Evolutionary conservation across 2,888 invertebrate species (phyloP).

Genomic region (Melitaea athalia): DNA sequence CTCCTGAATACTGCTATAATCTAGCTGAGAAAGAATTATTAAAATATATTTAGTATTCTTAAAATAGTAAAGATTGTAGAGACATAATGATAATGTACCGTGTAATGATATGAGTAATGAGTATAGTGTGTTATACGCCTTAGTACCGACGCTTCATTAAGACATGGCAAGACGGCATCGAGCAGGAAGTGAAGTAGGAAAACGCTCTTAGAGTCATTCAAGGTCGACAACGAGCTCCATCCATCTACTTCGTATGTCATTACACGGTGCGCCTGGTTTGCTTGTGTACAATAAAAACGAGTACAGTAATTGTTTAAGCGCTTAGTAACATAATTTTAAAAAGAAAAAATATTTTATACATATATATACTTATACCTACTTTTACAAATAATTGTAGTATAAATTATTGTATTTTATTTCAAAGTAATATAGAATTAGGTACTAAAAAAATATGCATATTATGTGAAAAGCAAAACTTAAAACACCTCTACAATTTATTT

Average conservation of each 20-base stretch:
- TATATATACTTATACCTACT: too few species aligned
- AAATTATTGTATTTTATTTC: too few species aligned
- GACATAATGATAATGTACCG: not conserved
- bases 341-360: too few species aligned
- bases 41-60: too few species aligned
- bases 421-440: too few species aligned
- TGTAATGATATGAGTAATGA: not conserved
- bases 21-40: too few species aligned
- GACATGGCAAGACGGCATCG: conserved; percentile 68
- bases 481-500: too few species aligned
- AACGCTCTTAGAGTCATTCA: conserved; percentile 75
- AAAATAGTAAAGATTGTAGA: not conserved
- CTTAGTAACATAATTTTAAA: too few species aligned
- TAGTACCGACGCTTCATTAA: conserved; percentile 46
- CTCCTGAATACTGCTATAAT: too few species aligned
- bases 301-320: conserved; percentile 54
- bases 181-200: conserved; percentile 80
- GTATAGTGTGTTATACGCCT: conserved; percentile 21
- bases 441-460: too few species aligned
- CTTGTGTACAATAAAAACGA: conserved; percentile 42
- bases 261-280: conserved; percentile 55
- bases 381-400: too few species aligned
- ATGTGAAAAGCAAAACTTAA: too few species aligned
- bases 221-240: conserved; percentile 67
- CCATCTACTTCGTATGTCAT: conserved; percentile 43